Base-by-base conservation (phyloP, 2,888 invertebrate species). In the Dorcus hopei region DNA sequence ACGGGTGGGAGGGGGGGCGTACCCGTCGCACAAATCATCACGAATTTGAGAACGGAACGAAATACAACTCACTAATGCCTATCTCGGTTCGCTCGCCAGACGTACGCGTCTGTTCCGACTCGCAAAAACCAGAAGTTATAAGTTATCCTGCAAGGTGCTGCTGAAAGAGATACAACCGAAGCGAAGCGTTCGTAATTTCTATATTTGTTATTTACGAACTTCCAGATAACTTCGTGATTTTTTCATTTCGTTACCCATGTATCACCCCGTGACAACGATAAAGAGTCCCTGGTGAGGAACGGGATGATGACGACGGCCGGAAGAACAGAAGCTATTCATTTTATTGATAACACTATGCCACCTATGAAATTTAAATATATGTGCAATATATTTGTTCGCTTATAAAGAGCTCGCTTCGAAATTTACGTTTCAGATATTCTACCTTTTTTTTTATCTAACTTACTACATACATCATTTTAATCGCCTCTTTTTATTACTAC, bases 21-120 rank as follows among this genome's bases (percentile, higher is more conserved):
- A 61, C 66, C 66, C 64, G 68, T 70, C 69, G 68, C 72, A 73
- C 72, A 71, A 74, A 72, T 73, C 73, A 74, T 70, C 64, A 62
- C 70, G 70, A 70, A 69, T 72, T 70, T 71, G 41, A 47, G 54
- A 38, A 51, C 51, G 51, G 40, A 51, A 51, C 51, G 54, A 51
- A 57, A 40, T 26, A 54, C 56, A 51, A 64, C 63, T 65, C 63
- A 57, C 65, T 63, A 65, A 63, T 63, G 64, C 62, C 61, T 62
- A 62, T 62, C 62, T 64, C 59, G 53, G 55, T 61, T 62, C 61
- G 59, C 58, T 49, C 54, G 63, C 53, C 59, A 63, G 63, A 65
- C 63, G 65, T 58, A 63, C 63, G 65, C 63, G 65, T 65, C 63
- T 65, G 65, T 65, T 63, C 59, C 61, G 57, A 51, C 40, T 57